These are phyloP conservation scores for Anas capensis DNA, from an alignment of 2,797 vertebrate genomes.

Conservation along the genomic window DNA sequence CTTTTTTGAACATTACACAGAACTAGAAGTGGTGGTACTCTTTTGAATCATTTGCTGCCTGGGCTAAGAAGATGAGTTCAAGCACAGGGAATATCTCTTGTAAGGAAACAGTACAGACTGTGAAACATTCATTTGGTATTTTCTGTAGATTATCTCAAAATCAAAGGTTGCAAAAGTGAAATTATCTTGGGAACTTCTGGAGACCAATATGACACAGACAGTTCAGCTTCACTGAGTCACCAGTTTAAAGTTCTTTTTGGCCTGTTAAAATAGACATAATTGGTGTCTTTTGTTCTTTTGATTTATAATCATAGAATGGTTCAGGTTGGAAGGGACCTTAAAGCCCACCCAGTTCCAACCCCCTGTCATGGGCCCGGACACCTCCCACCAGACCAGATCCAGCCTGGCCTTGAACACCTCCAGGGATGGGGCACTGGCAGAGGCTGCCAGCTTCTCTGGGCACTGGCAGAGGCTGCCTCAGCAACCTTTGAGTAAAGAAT, in stretches of 20 bases:
- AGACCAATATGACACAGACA: not conserved
- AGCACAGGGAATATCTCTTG: not conserved
- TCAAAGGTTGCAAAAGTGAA: not conserved
- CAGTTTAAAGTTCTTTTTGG: not conserved
- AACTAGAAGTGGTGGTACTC: not conserved
- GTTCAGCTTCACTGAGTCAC: not conserved
- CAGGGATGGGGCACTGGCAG: too few species aligned
- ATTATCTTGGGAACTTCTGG: fast-evolving
- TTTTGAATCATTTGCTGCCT: not conserved
- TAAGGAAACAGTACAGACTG: not conserved
- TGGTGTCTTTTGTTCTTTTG: not conserved
- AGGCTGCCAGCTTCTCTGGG: too few species aligned
- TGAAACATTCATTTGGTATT: not conserved
- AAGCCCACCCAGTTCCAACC: too few species aligned
- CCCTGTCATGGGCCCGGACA: too few species aligned
- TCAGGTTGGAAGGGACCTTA: too few species aligned
- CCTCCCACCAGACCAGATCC: too few species aligned
- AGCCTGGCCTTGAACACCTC: too few species aligned
- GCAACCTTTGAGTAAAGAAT: too few species aligned
- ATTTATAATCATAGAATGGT: too few species aligned
- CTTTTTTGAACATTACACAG: not conserved
- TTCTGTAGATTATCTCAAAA: not conserved
- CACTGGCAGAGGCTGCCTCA: too few species aligned
- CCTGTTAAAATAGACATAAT: not conserved
- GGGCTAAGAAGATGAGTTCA: not conserved